These are phyloP conservation scores for Calameuta pallipes DNA, from an alignment of 2,888 invertebrate species.

Conservation along the genomic window DNA sequence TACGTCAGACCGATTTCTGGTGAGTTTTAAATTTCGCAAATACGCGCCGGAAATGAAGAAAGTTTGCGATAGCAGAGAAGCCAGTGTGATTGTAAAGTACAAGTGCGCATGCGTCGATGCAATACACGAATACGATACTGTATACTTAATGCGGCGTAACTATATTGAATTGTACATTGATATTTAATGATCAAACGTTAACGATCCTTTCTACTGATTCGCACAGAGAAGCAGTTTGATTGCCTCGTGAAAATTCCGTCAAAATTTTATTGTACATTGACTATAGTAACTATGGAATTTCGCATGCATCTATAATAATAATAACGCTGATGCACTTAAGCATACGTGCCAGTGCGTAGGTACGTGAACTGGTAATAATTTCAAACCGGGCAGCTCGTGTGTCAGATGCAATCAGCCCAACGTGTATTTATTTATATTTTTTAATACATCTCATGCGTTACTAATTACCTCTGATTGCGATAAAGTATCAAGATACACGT, in stretches of 20 bases:
- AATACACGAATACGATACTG: neutral
- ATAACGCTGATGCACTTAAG: neutral
- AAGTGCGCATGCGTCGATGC: neutral
- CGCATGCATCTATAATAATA: neutral
- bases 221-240: too few relatives aligned
- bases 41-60: neutral
- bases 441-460: slow-evolving; percentile 29
- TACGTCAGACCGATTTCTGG: neutral
- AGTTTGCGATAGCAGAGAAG: neutral
- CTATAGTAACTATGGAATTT: neutral
- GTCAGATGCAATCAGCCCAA: slow-evolving; percentile 35
- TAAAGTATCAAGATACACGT: slow-evolving; percentile 32
- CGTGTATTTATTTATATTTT: slow-evolving; percentile 33
- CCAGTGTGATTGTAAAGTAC: neutral
- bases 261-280: neutral
- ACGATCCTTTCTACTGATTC: too few relatives aligned
- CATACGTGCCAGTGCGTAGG: neutral
- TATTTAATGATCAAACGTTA: neutral
- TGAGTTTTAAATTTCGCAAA: neutral
- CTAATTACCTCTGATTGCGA: slow-evolving; percentile 44
- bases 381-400: slow-evolving; percentile 16
- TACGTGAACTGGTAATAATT: slow-evolving; percentile 24
- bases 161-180: neutral
- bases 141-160: neutral
- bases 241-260: neutral